Base-by-base conservation (phyloP, 53 echinoderm and acorn worm genomes). In the Holothuria scabra region DNA sequence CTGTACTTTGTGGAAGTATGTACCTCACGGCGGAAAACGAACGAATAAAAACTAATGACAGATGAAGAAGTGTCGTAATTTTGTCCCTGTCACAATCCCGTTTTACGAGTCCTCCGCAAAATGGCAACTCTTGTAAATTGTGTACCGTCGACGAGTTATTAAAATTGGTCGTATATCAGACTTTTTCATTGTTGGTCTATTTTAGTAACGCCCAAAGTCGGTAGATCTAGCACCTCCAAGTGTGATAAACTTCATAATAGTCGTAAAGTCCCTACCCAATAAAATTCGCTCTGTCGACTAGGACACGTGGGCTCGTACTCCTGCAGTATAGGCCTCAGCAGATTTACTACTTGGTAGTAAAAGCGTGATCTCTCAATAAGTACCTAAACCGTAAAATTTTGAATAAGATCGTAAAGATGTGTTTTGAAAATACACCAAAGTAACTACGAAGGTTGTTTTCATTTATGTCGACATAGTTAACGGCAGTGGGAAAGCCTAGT, bases 361-460 rank as follows among this genome's bases (percentile, higher is more conserved):
- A 72, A 72, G 25, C 21, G 44, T 72, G 72, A 72, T 72, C 44
- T 46, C 48, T 72, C 72, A 44, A 44, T 72, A 48, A 72, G 72
- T 72, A 72, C 72, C 72, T 25, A 26, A 72, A 72, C 48, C 72
- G 34, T 72, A 72, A 72, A 72, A 72, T 46, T 72, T 72, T 44
- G 72, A 72, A 72, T 44, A 72, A n/a, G 72, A 72, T 72, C 72
- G 72, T 72, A 72, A 72, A 72, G 49, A 13, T 72, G 72, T 72
- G 72, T 72, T 72, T 72, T 72, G 72, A 72, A 72, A 72, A 72
- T 72, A 72, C 72, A 72, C 46, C 32, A 22, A 52, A 72, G 46
- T n/a, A 34, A 8, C 41, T 72, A 21, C 46, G 46, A 72, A 26
- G 44, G 1, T 25, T 72, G 67, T 72, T 72, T 72, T 52, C 52